Evolutionary conservation across 2,797 vertebrate genomes (phyloP).

Genomic region (Rousettus madagascariensis): DNA sequence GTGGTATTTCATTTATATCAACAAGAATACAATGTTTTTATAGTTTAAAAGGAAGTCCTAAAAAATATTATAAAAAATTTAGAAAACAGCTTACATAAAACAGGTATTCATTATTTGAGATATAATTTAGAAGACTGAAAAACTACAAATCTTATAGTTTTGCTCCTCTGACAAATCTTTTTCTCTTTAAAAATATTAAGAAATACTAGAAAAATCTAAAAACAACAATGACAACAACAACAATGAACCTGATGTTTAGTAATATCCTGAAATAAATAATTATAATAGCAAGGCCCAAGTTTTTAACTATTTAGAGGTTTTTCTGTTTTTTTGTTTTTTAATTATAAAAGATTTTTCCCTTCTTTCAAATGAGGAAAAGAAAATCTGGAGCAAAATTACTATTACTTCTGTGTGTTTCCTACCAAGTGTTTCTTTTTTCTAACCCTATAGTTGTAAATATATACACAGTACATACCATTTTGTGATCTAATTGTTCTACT

Average conservation of each 20-base stretch:
- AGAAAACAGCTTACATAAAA: background rate
- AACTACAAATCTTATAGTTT: background rate
- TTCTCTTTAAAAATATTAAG: slow-evolving; percentile 20
- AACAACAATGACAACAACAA: no score
- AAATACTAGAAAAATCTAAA: background rate
- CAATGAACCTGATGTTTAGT: background rate
- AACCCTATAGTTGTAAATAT: background rate
- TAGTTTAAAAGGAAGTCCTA: background rate
- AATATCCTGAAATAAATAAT: slow-evolving; percentile 19
- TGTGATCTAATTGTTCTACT: background rate
- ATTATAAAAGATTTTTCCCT: background rate
- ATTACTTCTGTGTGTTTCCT: background rate
- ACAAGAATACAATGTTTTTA: background rate
- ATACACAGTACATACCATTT: background rate
- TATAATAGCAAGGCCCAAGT: background rate
- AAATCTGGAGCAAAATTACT: background rate
- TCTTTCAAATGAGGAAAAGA: background rate
- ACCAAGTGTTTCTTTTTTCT: background rate
- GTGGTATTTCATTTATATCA: background rate
- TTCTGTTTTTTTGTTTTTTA: background rate
- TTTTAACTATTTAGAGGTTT: background rate
- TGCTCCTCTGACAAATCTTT: background rate
- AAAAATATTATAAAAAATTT: background rate
- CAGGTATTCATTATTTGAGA: background rate
- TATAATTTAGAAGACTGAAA: background rate